A percentile compares a stretch with the other conserved stretches of the same genome.
Conservation (phyloP, 2,888 invertebrate genomes). For the Drosophila anomelani region DNA sequence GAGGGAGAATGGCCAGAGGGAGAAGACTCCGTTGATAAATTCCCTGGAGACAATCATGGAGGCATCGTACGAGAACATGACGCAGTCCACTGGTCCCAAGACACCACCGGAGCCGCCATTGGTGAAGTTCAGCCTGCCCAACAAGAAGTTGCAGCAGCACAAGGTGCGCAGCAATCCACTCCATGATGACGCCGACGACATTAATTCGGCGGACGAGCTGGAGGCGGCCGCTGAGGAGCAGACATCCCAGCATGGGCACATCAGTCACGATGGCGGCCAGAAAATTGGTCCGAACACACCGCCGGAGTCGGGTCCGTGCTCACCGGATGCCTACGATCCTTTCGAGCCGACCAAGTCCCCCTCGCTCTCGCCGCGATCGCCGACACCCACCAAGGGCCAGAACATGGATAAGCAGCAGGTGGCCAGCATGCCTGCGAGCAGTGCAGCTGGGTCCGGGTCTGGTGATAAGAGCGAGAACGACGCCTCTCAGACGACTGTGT, state of each 20-base stretch:
- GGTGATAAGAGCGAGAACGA: slow-evolving; percentile 44
- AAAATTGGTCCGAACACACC: slow-evolving; percentile 91
- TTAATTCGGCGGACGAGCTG: slow-evolving; percentile 70
- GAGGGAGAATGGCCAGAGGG: slow-evolving; percentile 74
- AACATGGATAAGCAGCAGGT: slow-evolving; percentile 56
- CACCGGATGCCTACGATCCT: slow-evolving; percentile 95
- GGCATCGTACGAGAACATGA: slow-evolving; percentile 82
- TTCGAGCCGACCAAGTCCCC: slow-evolving; percentile 94
- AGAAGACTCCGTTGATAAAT: slow-evolving; percentile 78
- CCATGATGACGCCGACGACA: slow-evolving; percentile 85
- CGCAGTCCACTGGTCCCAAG: slow-evolving; percentile 87
- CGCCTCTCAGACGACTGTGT: slow-evolving; percentile 16
- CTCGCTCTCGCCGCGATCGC: slow-evolving; percentile 83
- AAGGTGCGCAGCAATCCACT: slow-evolving; percentile 88
- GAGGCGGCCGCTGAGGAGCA: slow-evolving; percentile 53
- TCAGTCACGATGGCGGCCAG: slow-evolving; percentile 71
- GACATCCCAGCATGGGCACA: slow-evolving; percentile 49
- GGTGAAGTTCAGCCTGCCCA: slow-evolving; percentile 87
- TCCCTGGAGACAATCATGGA: slow-evolving; percentile 81
- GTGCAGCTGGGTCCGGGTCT: slow-evolving; percentile 2
- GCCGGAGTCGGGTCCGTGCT: slow-evolving; percentile 88
- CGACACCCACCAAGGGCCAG: slow-evolving; percentile 79
- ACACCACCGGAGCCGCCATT: slow-evolving; percentile 90
- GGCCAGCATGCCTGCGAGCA: slow-evolving; percentile 24
- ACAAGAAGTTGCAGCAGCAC: slow-evolving; percentile 85